phyloP scores from a whole-genome alignment of 2,888 invertebrate species.

The Dolomedes plantarius region DNA sequence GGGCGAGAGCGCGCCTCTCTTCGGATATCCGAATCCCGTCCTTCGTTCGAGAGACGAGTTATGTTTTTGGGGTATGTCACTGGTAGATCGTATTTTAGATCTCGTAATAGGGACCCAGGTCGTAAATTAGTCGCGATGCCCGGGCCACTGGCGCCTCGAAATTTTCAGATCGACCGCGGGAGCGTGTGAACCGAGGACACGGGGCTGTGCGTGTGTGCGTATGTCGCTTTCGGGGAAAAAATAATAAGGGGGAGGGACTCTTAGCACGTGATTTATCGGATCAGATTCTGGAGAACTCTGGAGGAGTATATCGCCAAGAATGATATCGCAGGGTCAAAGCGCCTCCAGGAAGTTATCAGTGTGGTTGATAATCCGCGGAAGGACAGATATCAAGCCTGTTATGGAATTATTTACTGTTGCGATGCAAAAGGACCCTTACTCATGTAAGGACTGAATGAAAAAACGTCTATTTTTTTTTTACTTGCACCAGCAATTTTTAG shows the following conservation, averaged over 20 bases:
- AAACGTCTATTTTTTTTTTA: too few relatives aligned
- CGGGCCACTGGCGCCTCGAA: slow-evolving; percentile 54
- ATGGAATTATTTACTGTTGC: too few relatives aligned
- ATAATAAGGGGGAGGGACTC: neutral
- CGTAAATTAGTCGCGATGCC: slow-evolving; percentile 59
- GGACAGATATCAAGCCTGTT: too few relatives aligned
- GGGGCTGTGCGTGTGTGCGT: neutral
- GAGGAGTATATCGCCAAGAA: too few relatives aligned
- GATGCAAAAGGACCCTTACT: too few relatives aligned
- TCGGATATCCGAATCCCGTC: slow-evolving; percentile 10
- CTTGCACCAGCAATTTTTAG: too few relatives aligned
- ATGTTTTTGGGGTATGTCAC: slow-evolving; percentile 63
- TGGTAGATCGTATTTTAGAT: slow-evolving; percentile 57
- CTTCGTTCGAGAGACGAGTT: slow-evolving; percentile 39
- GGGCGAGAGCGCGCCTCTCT: neutral
- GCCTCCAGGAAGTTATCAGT: too few relatives aligned
- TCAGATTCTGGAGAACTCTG: neutral
- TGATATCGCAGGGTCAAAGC: too few relatives aligned
- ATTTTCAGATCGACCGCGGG: slow-evolving; percentile 48
- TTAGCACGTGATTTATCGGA: neutral
- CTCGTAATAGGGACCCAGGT: slow-evolving; percentile 32
- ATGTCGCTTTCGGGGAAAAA: neutral
- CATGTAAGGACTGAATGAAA: too few relatives aligned
- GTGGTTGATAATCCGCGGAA: too few relatives aligned
- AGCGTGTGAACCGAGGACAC: slow-evolving; percentile 50